Base-by-base conservation (phyloP, 2,113 vertebrate genomes). In the Neogale vison region DNA sequence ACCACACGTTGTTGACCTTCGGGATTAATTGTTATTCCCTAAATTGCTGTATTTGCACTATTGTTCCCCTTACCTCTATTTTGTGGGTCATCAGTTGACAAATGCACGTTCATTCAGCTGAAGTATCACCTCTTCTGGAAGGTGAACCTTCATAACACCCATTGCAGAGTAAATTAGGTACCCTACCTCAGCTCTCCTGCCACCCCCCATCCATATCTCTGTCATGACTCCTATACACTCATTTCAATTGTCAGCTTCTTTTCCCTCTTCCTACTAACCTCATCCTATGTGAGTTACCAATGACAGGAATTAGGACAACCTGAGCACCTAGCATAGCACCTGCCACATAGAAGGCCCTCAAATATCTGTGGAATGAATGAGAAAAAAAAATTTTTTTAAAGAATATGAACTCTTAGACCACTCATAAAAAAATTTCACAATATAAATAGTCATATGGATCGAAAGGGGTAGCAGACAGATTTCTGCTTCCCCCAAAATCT, bases 391-490 rank as follows among this genome's bases (percentile, higher is more conserved):
- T 7, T 74, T 34, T 94, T 93, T 57, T 65, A 92, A 89, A 90
- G 21, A 77, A 24, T 61, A 39, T 59, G 52, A 77, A 90, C 79
- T 95, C 39, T 34, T 90, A 63, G n/a, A 65, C 7, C 52, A 47
- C 47, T 45, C 93, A 14, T 81, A 9, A 94, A 84, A 84, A 63
- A 82, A 95, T 84, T 86, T 82, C n/a, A 55, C 34, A 94, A 72
- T 96, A 88, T 55, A 93, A 83, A 69, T 59, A n/a, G 17, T 82
- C 31, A 8, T 26, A 47, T 86, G 71, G 81, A 5, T 72, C 31
- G 2, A 84, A 36, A n/a, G 21, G 3, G 7, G 17, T 72, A 34
- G 10, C 50, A 94, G 74, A 34, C 6, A 82, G 50, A 55, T 80
- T 61, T 85, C 65, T 87, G 31, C 39, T 93, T 67, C 47, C 39